These are phyloP conservation scores for Alentia gelatinosa DNA, from an alignment of 2,888 invertebrate species.

Conservation along the genomic window DNA sequence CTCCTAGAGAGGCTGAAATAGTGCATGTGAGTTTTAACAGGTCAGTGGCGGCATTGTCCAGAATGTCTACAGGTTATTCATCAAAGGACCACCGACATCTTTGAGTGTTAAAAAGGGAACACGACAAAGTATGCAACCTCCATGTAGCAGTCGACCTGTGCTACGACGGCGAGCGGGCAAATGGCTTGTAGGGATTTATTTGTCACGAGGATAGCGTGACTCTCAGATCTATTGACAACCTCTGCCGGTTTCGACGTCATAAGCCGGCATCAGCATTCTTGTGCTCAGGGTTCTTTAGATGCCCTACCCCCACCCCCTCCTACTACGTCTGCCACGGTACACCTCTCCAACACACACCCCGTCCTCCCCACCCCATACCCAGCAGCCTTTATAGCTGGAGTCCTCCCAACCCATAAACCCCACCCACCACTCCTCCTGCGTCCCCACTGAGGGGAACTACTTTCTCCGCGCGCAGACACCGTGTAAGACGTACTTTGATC, in stretches of 20 bases:
- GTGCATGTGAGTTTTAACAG: too few relatives aligned
- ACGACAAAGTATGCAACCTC: neutral
- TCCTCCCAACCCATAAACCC: neutral
- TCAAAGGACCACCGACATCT: neutral
- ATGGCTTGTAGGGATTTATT: neutral
- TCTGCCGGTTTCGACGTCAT: neutral
- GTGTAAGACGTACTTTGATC: slow-evolving; percentile 13
- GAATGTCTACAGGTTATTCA: neutral
- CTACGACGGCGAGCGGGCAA: neutral
- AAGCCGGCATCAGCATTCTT: neutral
- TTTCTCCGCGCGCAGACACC: neutral
- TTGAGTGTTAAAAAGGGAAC: neutral
- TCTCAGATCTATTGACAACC: slow-evolving; percentile 37
- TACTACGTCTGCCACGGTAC: too few relatives aligned
- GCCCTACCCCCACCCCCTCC: neutral
- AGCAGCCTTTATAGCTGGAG: too few relatives aligned
- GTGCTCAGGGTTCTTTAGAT: neutral
- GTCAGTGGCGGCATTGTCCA: neutral
- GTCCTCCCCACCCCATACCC: neutral
- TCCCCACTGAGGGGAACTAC: neutral
- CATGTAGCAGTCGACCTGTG: neutral
- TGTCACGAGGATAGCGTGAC: neutral
- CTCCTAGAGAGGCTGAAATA: too few relatives aligned
- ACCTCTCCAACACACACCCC: too few relatives aligned
- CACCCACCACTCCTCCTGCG: neutral